These are phyloP conservation scores for Rousettus madagascariensis DNA, from an alignment of 2,797 vertebrate species.

Conservation along the genomic window DNA sequence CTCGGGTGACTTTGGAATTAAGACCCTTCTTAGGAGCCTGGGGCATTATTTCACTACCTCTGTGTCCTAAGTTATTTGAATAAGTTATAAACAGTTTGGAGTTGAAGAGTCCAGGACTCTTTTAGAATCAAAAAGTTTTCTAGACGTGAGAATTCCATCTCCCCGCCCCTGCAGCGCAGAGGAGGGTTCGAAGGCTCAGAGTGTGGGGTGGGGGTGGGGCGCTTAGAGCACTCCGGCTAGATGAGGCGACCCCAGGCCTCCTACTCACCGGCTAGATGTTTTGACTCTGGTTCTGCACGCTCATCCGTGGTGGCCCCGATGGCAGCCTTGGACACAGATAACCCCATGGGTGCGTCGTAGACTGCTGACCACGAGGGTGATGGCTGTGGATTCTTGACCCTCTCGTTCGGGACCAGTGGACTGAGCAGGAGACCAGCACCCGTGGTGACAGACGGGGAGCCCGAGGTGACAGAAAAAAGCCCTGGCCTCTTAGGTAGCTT, in stretches of 20 bases:
- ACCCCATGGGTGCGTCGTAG: conserved; percentile 85
- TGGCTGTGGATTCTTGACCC: not conserved
- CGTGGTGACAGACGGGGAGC: accelerated
- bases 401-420: not conserved
- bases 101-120: not conserved
- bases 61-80: not conserved
- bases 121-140: not conserved
- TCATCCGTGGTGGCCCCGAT: conserved; percentile 94
- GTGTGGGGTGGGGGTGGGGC: not conserved
- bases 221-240: accelerated
- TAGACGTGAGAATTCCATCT: not conserved
- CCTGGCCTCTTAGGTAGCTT: not conserved
- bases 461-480: not conserved
- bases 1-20: not conserved
- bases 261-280: conserved; percentile 95
- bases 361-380: not conserved
- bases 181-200: not conserved
- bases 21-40: not conserved
- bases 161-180: accelerated
- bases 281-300: conserved; percentile 93
- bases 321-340: conserved; percentile 91
- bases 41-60: not conserved
- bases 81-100: not conserved
- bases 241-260: not conserved
- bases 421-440: not conserved